Base-by-base conservation (phyloP, 2,113 vertebrate genomes). In the Megatriorchis doriae region DNA sequence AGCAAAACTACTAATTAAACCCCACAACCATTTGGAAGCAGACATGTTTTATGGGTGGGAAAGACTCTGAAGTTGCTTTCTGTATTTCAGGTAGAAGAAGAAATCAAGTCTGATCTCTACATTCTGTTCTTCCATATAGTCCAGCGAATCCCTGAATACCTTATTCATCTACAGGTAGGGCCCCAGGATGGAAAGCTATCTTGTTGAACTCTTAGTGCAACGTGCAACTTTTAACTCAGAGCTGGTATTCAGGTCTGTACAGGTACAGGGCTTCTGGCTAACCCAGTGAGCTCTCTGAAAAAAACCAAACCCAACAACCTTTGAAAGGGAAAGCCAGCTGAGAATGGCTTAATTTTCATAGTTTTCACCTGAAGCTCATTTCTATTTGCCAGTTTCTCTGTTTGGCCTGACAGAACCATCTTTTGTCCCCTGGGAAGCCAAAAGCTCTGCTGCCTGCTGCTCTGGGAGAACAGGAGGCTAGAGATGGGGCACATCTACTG, bases 101-200 rank as follows among this genome's bases (percentile, higher is more conserved):
- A 99, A 92, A 98, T 98, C 96, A 99, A 98, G 83, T 99, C 99
- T 16, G 99, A 99, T 40, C 99, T 99, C 90, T 98, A 99, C 93
- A 99, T 98, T 59, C 95, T 99, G 84, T 99, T 99, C 87, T 99
- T 99, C 74, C 99, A 99, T 90, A 99, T 99, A 53, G 99, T 99
- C 56, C 99, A 99, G 90, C 98, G 99, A 88, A 99, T 99, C 88
- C 99, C 99, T 5, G 99, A 99, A 92, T 99, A 99, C 82, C 98
- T 99, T 93, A 98, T 99, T 90, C 98, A 99, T 72, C 97, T 99
- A 45, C 99, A 99, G 99, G 99, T 99, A 92, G 86, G 97, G 73
- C 29, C 17, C 55, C 52, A 56, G 68, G 47, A 79, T 68, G 38
- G 50, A 80, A 75, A 79, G 83, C 7, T 58, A 45, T 73, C 43